These are phyloP conservation scores for Oreochromis tanganicae DNA, from an alignment of 2,113 vertebrate genomes.

Conservation along the genomic window DNA sequence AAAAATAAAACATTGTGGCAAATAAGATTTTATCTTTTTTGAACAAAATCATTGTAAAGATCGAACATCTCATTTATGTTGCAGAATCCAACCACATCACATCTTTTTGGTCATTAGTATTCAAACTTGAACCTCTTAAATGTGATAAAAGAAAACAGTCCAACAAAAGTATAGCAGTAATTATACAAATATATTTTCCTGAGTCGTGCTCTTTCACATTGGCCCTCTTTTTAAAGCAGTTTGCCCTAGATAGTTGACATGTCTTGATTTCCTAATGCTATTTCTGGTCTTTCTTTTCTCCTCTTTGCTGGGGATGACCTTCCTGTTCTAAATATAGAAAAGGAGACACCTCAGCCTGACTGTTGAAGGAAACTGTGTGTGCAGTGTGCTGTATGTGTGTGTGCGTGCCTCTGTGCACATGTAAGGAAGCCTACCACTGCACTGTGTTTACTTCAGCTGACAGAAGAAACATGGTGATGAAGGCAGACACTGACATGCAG, in stretches of 20 bases:
- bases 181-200: background rate
- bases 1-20: background rate
- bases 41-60: background rate
- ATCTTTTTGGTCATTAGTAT: background rate
- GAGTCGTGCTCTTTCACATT: background rate
- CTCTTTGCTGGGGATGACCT: conserved; percentile 30
- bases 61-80: background rate
- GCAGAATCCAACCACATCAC: background rate
- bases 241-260: background rate
- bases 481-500: background rate
- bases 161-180: background rate
- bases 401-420: background rate
- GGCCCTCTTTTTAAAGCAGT: background rate
- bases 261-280: background rate
- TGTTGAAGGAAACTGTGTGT: background rate
- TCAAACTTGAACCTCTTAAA: background rate
- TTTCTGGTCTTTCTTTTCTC: background rate
- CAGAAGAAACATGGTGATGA: background rate
- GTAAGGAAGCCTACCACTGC: background rate
- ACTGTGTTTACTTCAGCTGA: background rate
- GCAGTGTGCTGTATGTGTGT: background rate
- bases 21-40: background rate
- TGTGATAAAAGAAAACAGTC: background rate
- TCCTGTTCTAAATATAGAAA: conserved; percentile 52
- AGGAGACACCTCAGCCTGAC: conserved; percentile 36